Base-by-base conservation (phyloP, 1,140 invertebrate species). In the Aleiodes sp. region DNA sequence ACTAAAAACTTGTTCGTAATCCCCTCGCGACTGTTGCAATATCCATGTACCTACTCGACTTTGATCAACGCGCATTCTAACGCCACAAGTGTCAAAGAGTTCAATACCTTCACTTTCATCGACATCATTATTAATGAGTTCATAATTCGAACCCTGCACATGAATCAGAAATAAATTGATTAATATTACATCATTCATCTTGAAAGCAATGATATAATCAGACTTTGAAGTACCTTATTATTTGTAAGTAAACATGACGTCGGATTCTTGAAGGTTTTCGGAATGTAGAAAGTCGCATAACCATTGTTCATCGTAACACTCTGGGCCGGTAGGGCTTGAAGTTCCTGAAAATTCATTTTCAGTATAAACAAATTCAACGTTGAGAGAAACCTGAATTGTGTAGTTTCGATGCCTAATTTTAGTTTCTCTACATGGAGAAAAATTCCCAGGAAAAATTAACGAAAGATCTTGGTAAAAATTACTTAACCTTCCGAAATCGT, bases 81-180 rank as follows among this genome's bases (percentile, higher is more conserved):
- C 70, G 9, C 76, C 77, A 26, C 77, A 79, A 19, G 70, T 41
- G 12, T 65, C 66, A 31, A 72, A 72, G 35, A 59, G 43, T 28
- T 67, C 8, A 19, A 69, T 68, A 21, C 59, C 28, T n/a, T 67
- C 14, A 8, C 7, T 24, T 24, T 16, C 6, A 12, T 52, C 21
- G 1, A 26, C n/a, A 7, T 46, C 26, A 4, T 1, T 1, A 1
- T 12, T 12, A 1, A 26, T 2, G 16, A 52, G 46, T 26, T 52
- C 46, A 24, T 21, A 24, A 12, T 2, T 9, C 6, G 21, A 7
- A 21, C 9, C 46, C 46, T 52, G 31, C 10, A 6, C 4, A 35
- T 35, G 10, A 35, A 35, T 35, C 6, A 52, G 21, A 52, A n/a
- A n/a, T n/a, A n/a, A n/a, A n/a, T n/a, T n/a, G n/a, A n/a, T n/a